Percentiles rank a stretch among this genome's conserved stretches.
Conservation (phyloP, 2,888 invertebrate species). For the Siphonodentalium dalli region DNA sequence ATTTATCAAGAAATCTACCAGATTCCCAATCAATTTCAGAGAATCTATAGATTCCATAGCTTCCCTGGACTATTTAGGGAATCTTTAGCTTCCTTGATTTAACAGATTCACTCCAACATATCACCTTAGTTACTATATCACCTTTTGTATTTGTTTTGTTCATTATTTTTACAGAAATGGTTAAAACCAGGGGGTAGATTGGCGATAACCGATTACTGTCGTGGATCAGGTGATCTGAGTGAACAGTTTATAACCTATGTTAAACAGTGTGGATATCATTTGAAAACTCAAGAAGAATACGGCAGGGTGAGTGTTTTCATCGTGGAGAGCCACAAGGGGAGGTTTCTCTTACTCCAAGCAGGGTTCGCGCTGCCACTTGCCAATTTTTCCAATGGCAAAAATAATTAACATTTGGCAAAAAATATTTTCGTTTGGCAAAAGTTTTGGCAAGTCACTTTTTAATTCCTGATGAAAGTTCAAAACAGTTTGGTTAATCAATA, state of each 20-base stretch:
- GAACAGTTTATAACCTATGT: conserved; percentile 68
- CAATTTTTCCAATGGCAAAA: too few relatives aligned
- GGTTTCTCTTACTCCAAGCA: too few relatives aligned
- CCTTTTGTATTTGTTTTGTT: background rate
- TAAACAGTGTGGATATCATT: conserved; percentile 67
- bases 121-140: background rate
- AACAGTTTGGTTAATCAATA: too few relatives aligned
- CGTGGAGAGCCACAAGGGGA: too few relatives aligned
- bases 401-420: too few relatives aligned
- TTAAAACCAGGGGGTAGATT: conserved; percentile 69
- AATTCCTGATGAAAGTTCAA: too few relatives aligned
- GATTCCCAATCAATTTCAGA: too few relatives aligned
- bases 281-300: conserved; percentile 65
- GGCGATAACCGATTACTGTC: conserved; percentile 70
- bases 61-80: background rate
- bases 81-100: background rate
- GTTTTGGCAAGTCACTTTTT: too few relatives aligned
- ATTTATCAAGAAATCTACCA: too few relatives aligned
- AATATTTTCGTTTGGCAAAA: too few relatives aligned
- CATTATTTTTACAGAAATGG: conserved; percentile 63
- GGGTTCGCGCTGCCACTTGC: too few relatives aligned
- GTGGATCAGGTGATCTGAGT: conserved; percentile 66
- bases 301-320: conserved; percentile 54
- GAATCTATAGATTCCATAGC: background rate
- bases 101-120: background rate